Conservation (phyloP, 2,113 vertebrate genomes). For the Microtus richardsoni region DNA sequence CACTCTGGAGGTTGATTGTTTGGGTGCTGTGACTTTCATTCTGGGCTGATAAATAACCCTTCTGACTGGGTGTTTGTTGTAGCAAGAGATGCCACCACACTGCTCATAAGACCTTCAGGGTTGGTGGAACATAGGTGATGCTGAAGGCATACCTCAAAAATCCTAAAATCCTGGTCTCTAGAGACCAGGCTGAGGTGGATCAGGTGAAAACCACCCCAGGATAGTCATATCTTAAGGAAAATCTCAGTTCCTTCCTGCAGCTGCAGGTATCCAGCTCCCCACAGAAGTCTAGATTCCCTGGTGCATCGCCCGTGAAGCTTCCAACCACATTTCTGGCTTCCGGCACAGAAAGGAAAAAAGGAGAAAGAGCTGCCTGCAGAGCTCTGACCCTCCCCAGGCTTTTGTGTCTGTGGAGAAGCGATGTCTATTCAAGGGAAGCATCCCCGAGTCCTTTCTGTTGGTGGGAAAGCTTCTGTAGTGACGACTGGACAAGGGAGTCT, state of each 20-base stretch:
- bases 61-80: background rate
- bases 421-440: constrained; percentile 22
- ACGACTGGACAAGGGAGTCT: constrained; percentile 58
- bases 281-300: background rate
- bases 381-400: background rate
- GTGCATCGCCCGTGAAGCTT: background rate
- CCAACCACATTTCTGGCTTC: background rate
- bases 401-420: background rate
- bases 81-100: too few species aligned
- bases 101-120: background rate
- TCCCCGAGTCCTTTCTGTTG: background rate
- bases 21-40: background rate
- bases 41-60: background rate
- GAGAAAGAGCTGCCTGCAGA: background rate
- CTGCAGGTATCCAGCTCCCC: background rate
- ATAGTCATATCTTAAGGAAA: background rate
- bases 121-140: background rate
- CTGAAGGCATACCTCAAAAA: background rate
- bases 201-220: background rate
- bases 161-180: background rate
- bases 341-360: background rate
- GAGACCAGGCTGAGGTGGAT: background rate
- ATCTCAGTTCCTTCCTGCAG: background rate
- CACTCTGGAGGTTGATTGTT: background rate
- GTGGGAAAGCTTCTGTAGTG: constrained; percentile 51